Evolutionary conservation across 2,888 invertebrate species (phyloP), one percentile per base, ranked within the genome.

Genomic region (Apamea crenata): DNA sequence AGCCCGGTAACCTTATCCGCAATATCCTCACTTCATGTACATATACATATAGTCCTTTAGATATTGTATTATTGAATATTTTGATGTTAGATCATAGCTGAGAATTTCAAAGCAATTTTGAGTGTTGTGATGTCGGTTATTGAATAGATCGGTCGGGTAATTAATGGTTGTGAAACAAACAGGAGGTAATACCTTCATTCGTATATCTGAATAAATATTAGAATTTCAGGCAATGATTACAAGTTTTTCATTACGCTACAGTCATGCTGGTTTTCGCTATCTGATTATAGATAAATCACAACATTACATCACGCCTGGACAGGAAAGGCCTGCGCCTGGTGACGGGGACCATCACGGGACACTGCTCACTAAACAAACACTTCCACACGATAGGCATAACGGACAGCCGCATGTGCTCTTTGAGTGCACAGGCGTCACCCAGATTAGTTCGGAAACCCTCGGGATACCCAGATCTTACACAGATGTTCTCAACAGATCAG

Each of bases 41-140:
- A 47, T n/a, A 21, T 12, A 56, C n/a, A 12, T 56, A n/a, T 61
- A 21, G n/a, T 40, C 32, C 71, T 47, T 65, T 44, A 72, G 40
- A 47, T n/a, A 56, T 70, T 29, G 71, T 83, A 74, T n/a, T n/a
- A 88, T 81, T 73, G 68, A 76, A 87, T 80, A 87, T 78, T 85
- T 87, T 74, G 77, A 77, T 77, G 72, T 36, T 63, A 74, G 70
- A 59, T 82, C 71, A 80, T 77, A 74, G 82, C 71, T 77, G 36
- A 66, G 75, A 84, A 78, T 84, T 74, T 72, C 74, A 65, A 67
- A 76, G 75, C 81, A 74, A 82, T 84, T 87, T 78, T 70, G 81
- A 65, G 70, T 77, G 66, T 74, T 83, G 74, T 40, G 72, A 68
- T 73, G 16, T 47, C 50, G n/a, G 36, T 50, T 77, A 77, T 71